Base-by-base conservation (phyloP, 1,140 invertebrate species). In the Acromyrmex echinatior region DNA sequence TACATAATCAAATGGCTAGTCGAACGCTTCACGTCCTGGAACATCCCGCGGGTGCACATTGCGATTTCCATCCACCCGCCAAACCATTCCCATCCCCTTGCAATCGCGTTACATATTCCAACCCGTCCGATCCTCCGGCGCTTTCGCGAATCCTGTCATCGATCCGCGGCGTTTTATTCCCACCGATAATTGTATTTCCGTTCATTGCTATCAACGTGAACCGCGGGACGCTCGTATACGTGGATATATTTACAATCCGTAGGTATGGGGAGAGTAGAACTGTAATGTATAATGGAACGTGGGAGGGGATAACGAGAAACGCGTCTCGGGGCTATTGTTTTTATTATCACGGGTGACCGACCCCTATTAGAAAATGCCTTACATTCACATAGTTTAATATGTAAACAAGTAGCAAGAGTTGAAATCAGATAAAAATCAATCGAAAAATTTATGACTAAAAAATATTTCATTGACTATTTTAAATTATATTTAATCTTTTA, bases 1-100 rank as follows among this genome's bases (percentile, higher is more conserved):
- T 92, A 90, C 89, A 86, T 93, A 93, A 93, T 93, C 92, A 92
- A 93, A 93, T 91, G 87, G 80, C 89, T 86, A 90, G 86, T 87
- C 88, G 78, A 89, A 87, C 87, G 85, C 65, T 80, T 65, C 76
- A 76, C 88, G 78, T 89, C 70, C 87, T 71, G 87, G 87, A 80
- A 76, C 82, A 76, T 90, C 88, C 87, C 88, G 87, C 87, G 87
- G 76, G 88, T 56, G 87, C 88, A 90, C 87, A 86, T 89, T 81
- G 87, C 88, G 87, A 90, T 89, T 87, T 89, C 85, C 86, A 62
- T 85, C 78, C 70, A 70, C 28, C 68, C 70, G 66, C 80, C 88
- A 58, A 53, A 77, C 74, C 82, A 16, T 76, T 21, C 65, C 39
- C 71, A 16, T 66, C 56, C 85, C 10, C 45, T 35, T 53, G 87